Conservation (phyloP, 2,113 vertebrate genomes). For the Nanorana parkeri region DNA sequence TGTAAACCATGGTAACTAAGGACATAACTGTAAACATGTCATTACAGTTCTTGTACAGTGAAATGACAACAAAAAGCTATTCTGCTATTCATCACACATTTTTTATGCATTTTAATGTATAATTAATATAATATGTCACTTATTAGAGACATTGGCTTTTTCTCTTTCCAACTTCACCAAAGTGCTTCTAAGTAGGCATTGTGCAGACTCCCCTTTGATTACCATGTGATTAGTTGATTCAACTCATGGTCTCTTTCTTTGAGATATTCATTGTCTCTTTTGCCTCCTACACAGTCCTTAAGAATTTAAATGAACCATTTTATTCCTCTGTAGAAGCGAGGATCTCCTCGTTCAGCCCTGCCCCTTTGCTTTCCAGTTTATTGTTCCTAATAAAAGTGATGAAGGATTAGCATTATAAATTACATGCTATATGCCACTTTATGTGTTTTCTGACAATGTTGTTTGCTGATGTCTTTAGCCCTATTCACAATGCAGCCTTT, state of each 20-base stretch:
- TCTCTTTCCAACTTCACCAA: constrained; percentile 69
- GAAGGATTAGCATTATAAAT: constrained; percentile 65
- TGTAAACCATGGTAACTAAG: background rate
- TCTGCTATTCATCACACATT: constrained; percentile 11
- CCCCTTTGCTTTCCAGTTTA: constrained; percentile 77
- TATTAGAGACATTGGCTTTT: constrained; percentile 48
- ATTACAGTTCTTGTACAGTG: constrained; percentile 47
- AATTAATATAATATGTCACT: constrained; percentile 64
- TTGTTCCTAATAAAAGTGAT: constrained; percentile 76
- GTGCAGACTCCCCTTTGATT: constrained; percentile 78
- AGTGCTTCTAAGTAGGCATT: constrained; percentile 72
- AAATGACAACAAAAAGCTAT: constrained; percentile 9
- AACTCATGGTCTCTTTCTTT: constrained; percentile 77
- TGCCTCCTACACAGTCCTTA: constrained; percentile 79
- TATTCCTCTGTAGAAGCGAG: constrained; percentile 81
- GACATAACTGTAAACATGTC: constrained; percentile 16
- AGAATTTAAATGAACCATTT: constrained; percentile 90
- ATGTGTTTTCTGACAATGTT: constrained; percentile 77
- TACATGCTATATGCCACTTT: constrained; percentile 74
- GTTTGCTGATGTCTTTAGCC: constrained; percentile 61
- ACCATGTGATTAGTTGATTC: constrained; percentile 82
- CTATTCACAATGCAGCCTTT: constrained; percentile 3
- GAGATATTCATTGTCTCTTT: constrained; percentile 79
- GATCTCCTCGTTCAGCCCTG: constrained; percentile 75
- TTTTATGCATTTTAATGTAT: constrained; percentile 61